Conservation (phyloP, 1,140 invertebrate species). For the Dendroctonus ponderosae region DNA sequence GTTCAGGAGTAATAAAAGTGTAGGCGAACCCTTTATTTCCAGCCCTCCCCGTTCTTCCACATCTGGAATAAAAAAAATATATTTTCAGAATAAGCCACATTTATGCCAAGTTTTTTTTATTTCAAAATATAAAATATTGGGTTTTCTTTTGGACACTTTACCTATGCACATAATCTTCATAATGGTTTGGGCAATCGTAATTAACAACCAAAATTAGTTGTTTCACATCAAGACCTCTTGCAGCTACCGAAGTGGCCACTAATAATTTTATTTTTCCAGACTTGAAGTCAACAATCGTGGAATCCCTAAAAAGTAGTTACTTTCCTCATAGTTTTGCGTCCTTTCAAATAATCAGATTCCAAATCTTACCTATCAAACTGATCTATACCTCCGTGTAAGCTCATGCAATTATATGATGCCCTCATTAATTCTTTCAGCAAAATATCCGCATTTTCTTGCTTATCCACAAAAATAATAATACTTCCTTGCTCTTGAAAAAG, state of each 20-base stretch:
- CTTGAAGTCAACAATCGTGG: conserved; percentile 98
- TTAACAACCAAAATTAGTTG: conserved; percentile 97
- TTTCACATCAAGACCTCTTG: conserved; percentile 96
- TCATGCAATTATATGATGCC: conserved; percentile 93
- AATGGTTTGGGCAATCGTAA: conserved; percentile 99
- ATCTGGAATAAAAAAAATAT: conserved; percentile 49
- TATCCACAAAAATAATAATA: conserved; percentile 97
- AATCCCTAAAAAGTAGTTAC: conserved; percentile 60
- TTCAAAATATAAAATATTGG: neutral
- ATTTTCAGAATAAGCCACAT: no score
- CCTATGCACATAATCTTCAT: conserved; percentile 99
- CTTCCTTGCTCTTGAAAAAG: conserved; percentile 92
- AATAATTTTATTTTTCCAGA: conserved; percentile 81
- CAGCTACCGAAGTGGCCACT: conserved; percentile 95
- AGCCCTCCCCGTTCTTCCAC: conserved; percentile 88
- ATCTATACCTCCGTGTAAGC: conserved; percentile 98
- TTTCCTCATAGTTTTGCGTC: neutral
- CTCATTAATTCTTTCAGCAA: conserved; percentile 95
- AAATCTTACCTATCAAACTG: conserved; percentile 83
- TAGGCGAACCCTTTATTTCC: conserved; percentile 97
- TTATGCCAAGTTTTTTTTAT: neutral
- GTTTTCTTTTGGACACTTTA: conserved; percentile 9
- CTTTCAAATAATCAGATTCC: neutral
- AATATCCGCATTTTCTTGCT: conserved; percentile 96
- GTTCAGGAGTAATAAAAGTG: conserved; percentile 95